Percentiles rank a stretch among this genome's conserved stretches.
Evolutionary conservation across 2,888 invertebrate species (phyloP).

Genomic region (Netelia fuscicornis): DNA sequence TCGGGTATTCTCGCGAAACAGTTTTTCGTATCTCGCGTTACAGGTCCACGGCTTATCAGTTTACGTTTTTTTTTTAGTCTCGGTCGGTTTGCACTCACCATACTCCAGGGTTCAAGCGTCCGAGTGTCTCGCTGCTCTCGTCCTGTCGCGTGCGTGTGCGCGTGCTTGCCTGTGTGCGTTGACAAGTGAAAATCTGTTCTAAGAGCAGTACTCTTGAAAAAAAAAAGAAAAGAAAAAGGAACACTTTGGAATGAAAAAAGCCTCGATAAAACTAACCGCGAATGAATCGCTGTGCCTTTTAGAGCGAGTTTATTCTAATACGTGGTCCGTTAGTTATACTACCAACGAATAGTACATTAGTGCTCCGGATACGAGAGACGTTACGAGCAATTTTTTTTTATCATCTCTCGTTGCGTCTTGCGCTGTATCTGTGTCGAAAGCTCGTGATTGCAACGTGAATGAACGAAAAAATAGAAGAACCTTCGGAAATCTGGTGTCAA

Average conservation of each 20-base stretch:
- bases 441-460: background rate
- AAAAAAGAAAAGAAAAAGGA: constrained; percentile 2
- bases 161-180: constrained; percentile 55
- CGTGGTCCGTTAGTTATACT: background rate
- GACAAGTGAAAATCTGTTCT: constrained; percentile 15
- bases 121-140: background rate
- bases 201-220: background rate
- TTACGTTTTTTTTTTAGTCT: constrained; percentile 6
- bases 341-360: background rate
- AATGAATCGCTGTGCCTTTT: constrained; percentile 44
- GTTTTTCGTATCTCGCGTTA: constrained; percentile 3
- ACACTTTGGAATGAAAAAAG: constrained; percentile 47
- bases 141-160: constrained; percentile 19
- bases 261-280: constrained; percentile 57
- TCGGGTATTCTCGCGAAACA: background rate
- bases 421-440: background rate
- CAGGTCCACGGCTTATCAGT: constrained; percentile 11
- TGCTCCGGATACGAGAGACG: background rate
- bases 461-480: background rate
- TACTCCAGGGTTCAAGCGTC: background rate
- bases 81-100: background rate
- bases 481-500: constrained; percentile 45
- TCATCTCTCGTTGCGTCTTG: background rate
- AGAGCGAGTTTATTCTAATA: constrained; percentile 12
- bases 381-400: background rate